Evolutionary conservation across 2,797 vertebrate species (phyloP), one percentile per base, ranked within the genome.

Genomic region (Malurus splendens): DNA sequence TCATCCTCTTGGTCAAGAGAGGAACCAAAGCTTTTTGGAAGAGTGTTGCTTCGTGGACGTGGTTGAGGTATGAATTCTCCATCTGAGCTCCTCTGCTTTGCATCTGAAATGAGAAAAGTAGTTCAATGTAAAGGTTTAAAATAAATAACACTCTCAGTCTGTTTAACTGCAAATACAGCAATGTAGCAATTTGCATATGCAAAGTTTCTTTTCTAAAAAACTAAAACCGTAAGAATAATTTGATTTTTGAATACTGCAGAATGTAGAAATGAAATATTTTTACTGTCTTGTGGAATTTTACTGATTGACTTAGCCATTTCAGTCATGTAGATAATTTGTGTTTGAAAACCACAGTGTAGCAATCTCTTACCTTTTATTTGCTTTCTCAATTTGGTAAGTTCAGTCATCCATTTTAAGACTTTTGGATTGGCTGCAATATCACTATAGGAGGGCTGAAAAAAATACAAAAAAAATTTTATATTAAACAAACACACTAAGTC

Each of bases 371-470:
- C 99, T 99, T 99, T 99, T 93, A 99, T 98, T 96, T 99, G 99
- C 94, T 98, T 97, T 96, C 98, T 98, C 95, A 99, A 96, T 97
- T 99, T 99, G 73, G 98, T 99, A 95, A 99, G 98, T 94, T 99
- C 99, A 18, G 98, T 98, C 99, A 99, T 99, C 99, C 99, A 99
- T 89, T 99, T 99, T 91, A 99, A 96, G 94, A 99, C 99, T 97
- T 99, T 99, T 81, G 99, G 98, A 96, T 99, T 99, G 94, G 98
- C 98, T 97, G 98, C 98, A 96, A 99, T 99, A 96, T 99, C 99
- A 94, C 97, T 98, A 45, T 99, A 98, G 88, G 98, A 99, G 18
- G 99, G 99, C 99, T 99, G 88, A 60, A 96, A 96, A 86, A 85
- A 64, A 83, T 1, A 78, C 5, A 67, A 59, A 92, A 8, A 8